Evolutionary conservation across 2,113 vertebrate species (phyloP), one percentile per base, ranked within the genome.

Genomic region (Etia nguti): DNA sequence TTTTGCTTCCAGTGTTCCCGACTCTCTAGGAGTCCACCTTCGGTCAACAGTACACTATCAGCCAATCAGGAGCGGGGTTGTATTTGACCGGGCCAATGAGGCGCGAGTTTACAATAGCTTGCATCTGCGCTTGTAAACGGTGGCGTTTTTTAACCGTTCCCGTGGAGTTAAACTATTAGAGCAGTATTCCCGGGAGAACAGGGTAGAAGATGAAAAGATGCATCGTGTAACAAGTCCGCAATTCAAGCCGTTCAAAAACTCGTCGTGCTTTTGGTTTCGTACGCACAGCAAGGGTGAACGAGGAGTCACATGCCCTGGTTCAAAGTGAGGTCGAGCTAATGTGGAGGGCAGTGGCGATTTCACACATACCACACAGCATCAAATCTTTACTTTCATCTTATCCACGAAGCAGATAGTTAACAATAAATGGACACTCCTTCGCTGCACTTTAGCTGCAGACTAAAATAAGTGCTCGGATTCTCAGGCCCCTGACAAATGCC

Each of bases 221-320:
- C 26, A 20, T 3, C 20, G n/a, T 10, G 6, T 9, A 6, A 46
- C 2, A 36, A 56, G 8, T n/a, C 6, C 10, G 6, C 50, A 24
- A 26, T 46, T 55, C 5, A 38, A 43, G 2, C 4, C 43, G 31
- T 26, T 75, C 4, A 68, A 34, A 38, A 38, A 38, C 60, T 38
- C 34, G 20, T 65, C 34, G 34, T 22, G 60, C 2, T 22, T 65
- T 22, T 84, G 4, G n/a, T 82, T 84, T 80, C 2, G 10, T 86
- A 48, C 36, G 5, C 59, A 84, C 48, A 88, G 87, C 79, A 80
- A 81, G 87, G 73, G 50, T 62, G 83, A 84, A 86, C 62, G 41
- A 56, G 20, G 57, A 94, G 93, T 96, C 96, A 96, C 95, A 94
- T 95, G 91, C 82, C 89, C 83, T 56, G 91, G 95, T 96, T 96